These are phyloP conservation scores for Hipposideros larvatus DNA, from an alignment of 2,797 vertebrate species.

Conservation along the genomic window DNA sequence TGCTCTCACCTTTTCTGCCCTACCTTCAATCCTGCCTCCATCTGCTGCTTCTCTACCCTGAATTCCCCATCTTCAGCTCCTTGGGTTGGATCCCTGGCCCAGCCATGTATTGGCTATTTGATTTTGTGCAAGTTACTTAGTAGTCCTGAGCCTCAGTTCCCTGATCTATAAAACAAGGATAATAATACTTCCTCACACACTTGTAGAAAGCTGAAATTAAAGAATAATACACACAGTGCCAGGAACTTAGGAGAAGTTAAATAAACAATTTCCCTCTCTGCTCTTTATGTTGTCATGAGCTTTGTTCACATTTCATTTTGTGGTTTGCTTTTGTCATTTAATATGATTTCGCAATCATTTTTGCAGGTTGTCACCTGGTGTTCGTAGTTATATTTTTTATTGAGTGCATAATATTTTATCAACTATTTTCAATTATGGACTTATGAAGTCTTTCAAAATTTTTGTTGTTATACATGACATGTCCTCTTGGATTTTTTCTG, in stretches of 20 bases:
- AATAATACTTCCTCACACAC: background rate
- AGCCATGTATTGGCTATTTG: background rate
- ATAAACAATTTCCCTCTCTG: background rate
- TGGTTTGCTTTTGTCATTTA: background rate
- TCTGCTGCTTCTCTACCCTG: too few species aligned
- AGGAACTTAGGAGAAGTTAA: background rate
- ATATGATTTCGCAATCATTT: background rate
- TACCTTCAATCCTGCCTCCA: accelerated
- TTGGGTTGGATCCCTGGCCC: background rate
- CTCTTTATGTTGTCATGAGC: background rate
- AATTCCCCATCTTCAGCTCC: background rate
- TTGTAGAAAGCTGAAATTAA: constrained; percentile 27
- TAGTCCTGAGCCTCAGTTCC: background rate
- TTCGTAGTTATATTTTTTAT: background rate
- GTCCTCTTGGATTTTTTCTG: background rate
- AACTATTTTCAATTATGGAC: background rate
- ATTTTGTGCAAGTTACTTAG: background rate
- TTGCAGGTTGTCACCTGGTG: background rate
- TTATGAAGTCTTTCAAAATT: background rate
- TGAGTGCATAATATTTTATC: background rate
- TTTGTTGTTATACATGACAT: background rate
- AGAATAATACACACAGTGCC: background rate
- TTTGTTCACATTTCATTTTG: background rate
- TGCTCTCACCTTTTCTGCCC: background rate
- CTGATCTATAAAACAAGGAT: background rate